Evolutionary conservation across 2,797 vertebrate species (phyloP), one percentile per base, ranked within the genome.

Genomic region (Paratrypauchen microcephalus): DNA sequence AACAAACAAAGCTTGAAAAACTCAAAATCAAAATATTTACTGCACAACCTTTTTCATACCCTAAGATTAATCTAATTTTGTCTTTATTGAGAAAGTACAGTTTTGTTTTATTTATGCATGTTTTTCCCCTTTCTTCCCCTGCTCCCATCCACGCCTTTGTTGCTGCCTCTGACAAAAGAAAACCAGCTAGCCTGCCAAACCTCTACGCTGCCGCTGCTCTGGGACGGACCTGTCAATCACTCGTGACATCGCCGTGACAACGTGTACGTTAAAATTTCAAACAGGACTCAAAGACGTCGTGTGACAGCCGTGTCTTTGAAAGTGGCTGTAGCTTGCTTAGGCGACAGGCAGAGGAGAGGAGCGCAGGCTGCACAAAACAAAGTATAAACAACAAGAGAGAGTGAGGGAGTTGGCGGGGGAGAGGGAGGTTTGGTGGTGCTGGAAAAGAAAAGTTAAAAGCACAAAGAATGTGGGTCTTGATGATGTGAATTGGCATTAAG

Each of bases 241-340:
- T 83, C 84, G 92, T 93, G 92, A 94, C 91, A 91, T 93, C 91
- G 83, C 91, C 89, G 91, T 93, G 93, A 94, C 92, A 94, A 94
- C 93, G 91, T 92, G 93, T 93, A 93, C 91, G 92, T 93, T 93
- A 91, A 94, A 93, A 95, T 94, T 95, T 94, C 92, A 95, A 95
- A 92, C 88, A 69, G 87, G 91, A 91, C 92, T 93, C 94, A 94
- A 94, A 94, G 93, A 86, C 87, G 69, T 81, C 70, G 88, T 77
- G 86, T 94, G 93, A 95, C 94, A 94, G 93, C 87, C 69, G 83
- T 89, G 92, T 87, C 93, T 94, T 94, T 94, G 94, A 95, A 93
- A 92, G 88, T 91, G 93, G 92, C 92, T 94, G 92, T 92, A 95
- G 91, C 86, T 61, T 64, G 62, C 89, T 90, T 91, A 87, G 86